Conservation (phyloP, 2,113 vertebrate genomes). For the Serilophus lunatus region DNA sequence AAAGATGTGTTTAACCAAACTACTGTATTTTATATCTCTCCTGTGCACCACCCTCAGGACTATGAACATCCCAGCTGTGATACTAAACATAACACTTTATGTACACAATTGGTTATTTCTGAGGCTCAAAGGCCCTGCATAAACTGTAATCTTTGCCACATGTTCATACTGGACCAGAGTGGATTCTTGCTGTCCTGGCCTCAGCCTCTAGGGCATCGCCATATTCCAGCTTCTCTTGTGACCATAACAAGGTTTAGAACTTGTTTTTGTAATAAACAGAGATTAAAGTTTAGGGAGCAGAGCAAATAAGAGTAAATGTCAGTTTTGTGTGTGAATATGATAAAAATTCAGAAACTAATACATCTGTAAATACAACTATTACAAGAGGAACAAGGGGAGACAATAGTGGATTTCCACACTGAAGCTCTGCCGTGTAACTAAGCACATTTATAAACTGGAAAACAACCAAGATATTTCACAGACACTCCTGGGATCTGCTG, state of each 20-base stretch:
- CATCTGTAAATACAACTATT: background rate
- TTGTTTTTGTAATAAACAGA: background rate
- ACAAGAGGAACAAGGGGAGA: background rate
- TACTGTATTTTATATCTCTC: background rate
- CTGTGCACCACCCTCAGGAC: background rate
- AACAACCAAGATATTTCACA: background rate
- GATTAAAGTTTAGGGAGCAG: accelerated
- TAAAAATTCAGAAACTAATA: background rate
- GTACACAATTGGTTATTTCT: background rate
- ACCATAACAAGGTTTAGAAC: background rate
- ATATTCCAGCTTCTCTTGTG: background rate
- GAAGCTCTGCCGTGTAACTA: background rate
- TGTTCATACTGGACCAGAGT: accelerated
- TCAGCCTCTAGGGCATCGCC: background rate
- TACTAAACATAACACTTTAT: background rate
- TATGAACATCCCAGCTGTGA: background rate
- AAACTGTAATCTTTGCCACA: accelerated
- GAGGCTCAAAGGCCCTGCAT: background rate
- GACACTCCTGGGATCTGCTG: accelerated
- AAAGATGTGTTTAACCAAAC: background rate
- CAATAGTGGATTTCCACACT: background rate
- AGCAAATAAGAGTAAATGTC: background rate
- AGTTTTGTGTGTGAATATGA: background rate
- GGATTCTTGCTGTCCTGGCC: background rate
- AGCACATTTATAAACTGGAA: background rate